These are phyloP conservation scores for Ochropleura plecta DNA, from an alignment of 2,888 invertebrate species.

Conservation along the genomic window DNA sequence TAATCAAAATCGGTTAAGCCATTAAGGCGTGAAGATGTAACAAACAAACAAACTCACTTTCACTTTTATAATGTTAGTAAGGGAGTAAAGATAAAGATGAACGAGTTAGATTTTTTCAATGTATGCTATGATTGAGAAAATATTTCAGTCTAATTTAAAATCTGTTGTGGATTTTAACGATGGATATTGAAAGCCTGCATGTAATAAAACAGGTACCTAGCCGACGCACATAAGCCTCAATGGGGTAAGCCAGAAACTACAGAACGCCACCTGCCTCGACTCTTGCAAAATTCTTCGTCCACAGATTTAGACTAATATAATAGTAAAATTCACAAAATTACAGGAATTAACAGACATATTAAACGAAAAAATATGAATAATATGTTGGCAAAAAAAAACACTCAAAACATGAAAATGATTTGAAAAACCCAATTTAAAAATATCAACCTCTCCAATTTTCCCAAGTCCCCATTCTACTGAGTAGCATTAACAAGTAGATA, in stretches of 20 bases:
- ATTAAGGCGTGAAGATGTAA: no score
- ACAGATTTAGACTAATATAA: not conserved
- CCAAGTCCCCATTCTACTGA: slow-evolving; percentile 55
- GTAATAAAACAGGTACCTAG: not conserved
- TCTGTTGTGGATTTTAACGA: not conserved
- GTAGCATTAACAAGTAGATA: slow-evolving; percentile 65
- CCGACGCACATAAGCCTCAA: no score
- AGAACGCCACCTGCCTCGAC: no score
- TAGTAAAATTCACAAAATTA: not conserved
- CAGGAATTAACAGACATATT: not conserved
- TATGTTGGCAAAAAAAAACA: not conserved
- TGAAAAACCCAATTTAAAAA: not conserved
- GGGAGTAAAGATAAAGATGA: no score
- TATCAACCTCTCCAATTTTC: not conserved
- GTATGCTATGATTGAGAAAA: not conserved
- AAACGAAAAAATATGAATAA: not conserved
- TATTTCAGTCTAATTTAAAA: not conserved
- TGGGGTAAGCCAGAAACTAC: no score
- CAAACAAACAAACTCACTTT: no score
- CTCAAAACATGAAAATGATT: not conserved
- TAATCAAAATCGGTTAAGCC: no score
- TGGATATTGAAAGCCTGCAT: not conserved
- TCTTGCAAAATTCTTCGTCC: no score
- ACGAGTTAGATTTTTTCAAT: not conserved
- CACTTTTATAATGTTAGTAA: no score